Conservation (phyloP, 2,888 invertebrate genomes). For the Coecobrya sp. region DNA sequence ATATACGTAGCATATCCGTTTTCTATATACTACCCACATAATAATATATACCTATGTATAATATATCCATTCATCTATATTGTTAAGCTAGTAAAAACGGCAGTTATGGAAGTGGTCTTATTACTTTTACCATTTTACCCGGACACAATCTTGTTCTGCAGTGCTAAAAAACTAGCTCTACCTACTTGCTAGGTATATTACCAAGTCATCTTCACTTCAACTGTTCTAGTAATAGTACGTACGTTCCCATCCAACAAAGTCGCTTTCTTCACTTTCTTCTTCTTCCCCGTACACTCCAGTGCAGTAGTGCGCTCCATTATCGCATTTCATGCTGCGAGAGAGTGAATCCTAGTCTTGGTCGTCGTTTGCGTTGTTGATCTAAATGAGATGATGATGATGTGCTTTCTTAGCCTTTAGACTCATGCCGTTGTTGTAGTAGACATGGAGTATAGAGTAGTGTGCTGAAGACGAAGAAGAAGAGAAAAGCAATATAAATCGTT, state of each 20-base stretch:
- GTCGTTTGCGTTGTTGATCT: conserved; percentile 15
- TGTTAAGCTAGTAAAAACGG: background rate
- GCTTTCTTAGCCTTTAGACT: background rate
- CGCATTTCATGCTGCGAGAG: conserved; percentile 1
- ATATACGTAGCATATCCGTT: background rate
- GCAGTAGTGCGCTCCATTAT: conserved; percentile 17
- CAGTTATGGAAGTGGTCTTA: background rate
- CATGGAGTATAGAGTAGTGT: background rate
- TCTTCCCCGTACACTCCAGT: background rate
- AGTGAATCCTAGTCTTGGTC: background rate
- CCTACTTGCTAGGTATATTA: background rate
- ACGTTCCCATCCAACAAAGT: too few species aligned
- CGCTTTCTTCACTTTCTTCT: conserved; percentile 1
- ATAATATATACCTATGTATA: too few species aligned
- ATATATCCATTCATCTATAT: too few species aligned
- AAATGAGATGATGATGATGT: conserved; percentile 16
- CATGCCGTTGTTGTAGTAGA: too few species aligned
- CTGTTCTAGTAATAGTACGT: too few species aligned
- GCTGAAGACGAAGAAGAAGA: conserved; percentile 4
- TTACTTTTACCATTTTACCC: background rate
- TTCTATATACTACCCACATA: background rate
- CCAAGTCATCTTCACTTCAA: background rate
- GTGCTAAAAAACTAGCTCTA: too few species aligned
- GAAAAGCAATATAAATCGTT: conserved; percentile 61
- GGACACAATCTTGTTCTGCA: too few species aligned